Conservation (phyloP, 2,888 invertebrate species). For the Agonopterix heracliana region DNA sequence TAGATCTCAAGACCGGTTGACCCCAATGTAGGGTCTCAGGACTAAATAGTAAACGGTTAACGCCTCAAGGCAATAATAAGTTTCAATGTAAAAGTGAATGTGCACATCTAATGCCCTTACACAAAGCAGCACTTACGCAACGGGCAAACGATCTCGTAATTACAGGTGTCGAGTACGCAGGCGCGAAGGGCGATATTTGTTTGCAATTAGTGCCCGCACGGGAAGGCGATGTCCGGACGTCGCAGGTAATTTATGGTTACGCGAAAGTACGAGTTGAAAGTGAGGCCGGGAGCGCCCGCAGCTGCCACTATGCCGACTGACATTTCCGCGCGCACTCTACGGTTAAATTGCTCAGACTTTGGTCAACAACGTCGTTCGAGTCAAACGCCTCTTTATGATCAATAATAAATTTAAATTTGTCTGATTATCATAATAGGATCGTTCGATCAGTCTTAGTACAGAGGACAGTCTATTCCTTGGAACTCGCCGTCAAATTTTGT, state of each 20-base stretch:
- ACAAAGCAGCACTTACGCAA: constrained; percentile 38
- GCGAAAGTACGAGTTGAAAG: constrained; percentile 23
- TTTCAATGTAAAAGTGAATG: constrained; percentile 23
- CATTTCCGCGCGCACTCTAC: constrained; percentile 48
- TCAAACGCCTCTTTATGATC: background rate
- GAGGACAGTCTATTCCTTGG: too few species aligned
- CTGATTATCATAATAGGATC: too few species aligned
- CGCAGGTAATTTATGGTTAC: constrained; percentile 53
- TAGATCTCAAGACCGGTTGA: constrained; percentile 21
- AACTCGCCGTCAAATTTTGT: too few species aligned
- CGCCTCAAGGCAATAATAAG: constrained; percentile 26
- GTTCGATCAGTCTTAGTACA: too few species aligned
- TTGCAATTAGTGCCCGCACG: constrained; percentile 54
- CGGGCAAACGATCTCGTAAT: constrained; percentile 40
- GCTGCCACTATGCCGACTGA: constrained; percentile 48
- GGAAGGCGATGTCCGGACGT: constrained; percentile 46
- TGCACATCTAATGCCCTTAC: constrained; percentile 32
- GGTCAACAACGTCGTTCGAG: constrained; percentile 7
- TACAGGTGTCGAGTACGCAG: constrained; percentile 35
- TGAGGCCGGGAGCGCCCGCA: constrained; percentile 37
- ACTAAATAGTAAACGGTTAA: constrained; percentile 30
- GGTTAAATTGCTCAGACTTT: constrained; percentile 31
- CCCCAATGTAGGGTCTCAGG: constrained; percentile 16
- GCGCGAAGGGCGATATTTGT: constrained; percentile 60
- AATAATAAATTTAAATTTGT: too few species aligned